Evolutionary conservation across 2,113 vertebrate species (phyloP), one percentile per base, ranked within the genome.

Genomic region (Bufo bufo): DNA sequence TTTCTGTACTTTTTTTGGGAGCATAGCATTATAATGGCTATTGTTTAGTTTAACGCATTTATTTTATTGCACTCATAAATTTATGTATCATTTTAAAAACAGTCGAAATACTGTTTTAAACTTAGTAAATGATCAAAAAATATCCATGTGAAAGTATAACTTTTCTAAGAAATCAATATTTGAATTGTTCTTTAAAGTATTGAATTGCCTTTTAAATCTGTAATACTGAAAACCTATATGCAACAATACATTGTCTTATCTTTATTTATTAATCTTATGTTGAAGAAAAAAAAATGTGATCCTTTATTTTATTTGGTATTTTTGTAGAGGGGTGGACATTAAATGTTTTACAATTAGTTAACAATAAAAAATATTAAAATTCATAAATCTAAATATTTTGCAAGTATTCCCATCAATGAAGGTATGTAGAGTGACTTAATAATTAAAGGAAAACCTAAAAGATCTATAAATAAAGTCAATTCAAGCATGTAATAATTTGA

Each of bases 21-120:
- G 93, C 90, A 95, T 96, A 96, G 94, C 93, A 91, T 94, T 96
- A 95, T 94, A 91, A 93, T 12, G 52, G 85, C 50, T 83, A 83
- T 75, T 82, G 79, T 88, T 88, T 87, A 59, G 61, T 72, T 82
- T 58, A 47, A 74, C 81, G 4, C 69, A 63, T 16, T 82, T 87
- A 17, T 75, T 87, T 86, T 77, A 78, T 84, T 69, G 58, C 59
- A 89, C 61, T 65, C 16, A 78, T 23, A 23, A 77, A 78, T 89
- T 78, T 82, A 58, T 71, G 78, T 82, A 82, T 69, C 16, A 84
- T 88, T 84, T 88, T 88, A 88, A 52, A 84, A 78, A 58, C 54
- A 19, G 50, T 49, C 72, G 84, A 66, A 59, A 45, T 58, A 77
- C 45, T 84, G 54, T 66, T 89, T 89, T 83, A 43, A 47, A 87